Base-by-base conservation (phyloP, 2,113 vertebrate species). In the Promerops cafer region DNA sequence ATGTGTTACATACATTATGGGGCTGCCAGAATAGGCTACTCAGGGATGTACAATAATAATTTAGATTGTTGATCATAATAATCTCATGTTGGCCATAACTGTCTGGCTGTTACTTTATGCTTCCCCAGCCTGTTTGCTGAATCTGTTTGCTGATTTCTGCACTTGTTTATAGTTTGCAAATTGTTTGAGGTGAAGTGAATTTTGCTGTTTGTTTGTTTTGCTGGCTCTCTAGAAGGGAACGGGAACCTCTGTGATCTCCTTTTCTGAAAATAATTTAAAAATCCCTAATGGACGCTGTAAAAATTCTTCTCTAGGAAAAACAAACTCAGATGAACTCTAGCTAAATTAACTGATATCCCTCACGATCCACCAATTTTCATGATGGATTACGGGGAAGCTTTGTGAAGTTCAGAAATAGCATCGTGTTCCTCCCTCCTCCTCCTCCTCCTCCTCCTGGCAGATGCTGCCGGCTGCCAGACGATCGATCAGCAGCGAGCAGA, bases 21-120 rank as follows among this genome's bases (percentile, higher is more conserved):
- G 26, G 44, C 54, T 93, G 87, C 71, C 90, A 94, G 79, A 95
- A 86, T 78, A 77, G 72, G 87, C 88, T 88, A 89, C 76, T 96
- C 88, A 92, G 83, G 90, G 90, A 91, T 60, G 75, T 86, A 93
- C 85, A 88, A 90, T 92, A 90, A 90, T 94, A 94, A 93, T 97
- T 93, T 90, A 90, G 52, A 81, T 94, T 95, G 90, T 87, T 95
- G 92, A 90, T 95, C 82, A 68, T 83, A 70, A 91, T 95, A 93
- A 80, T 93, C 94, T 86, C 84, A 64, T 88, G 82, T 60, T 89
- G 82, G 64, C 87, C 87, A 45, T 97, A 96, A 96, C 71, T 77
- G 71, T 83, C 85, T 92, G 82, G 40, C 64, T 81, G 85, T 86
- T 93, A 80, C 76, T 96, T 96, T 92, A 95, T 95, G 82, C n/a